Conservation (phyloP, 2,888 invertebrate genomes). For the Drosophila recens region DNA sequence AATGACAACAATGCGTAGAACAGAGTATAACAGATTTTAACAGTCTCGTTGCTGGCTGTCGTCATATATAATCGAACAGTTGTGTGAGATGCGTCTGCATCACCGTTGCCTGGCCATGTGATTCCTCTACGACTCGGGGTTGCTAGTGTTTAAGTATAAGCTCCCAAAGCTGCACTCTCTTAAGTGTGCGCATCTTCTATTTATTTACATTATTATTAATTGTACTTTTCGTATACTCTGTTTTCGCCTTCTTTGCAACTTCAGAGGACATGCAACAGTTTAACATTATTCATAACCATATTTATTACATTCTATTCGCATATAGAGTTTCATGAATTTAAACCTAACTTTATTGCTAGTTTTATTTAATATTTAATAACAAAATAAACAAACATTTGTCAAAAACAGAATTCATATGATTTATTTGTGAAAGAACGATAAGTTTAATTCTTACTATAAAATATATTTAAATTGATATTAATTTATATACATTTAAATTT, state of each 20-base stretch:
- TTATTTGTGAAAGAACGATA: too few relatives aligned
- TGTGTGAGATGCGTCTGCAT: constrained; percentile 35
- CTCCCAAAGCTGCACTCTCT: constrained; percentile 8
- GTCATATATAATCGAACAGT: constrained; percentile 35
- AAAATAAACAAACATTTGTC: constrained; percentile 24
- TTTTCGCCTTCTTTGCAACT: neutral
- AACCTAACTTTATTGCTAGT: constrained; percentile 43
- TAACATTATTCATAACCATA: constrained; percentile 46
- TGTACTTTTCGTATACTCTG: neutral
- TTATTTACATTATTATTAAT: constrained; percentile 53
- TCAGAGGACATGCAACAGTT: constrained; percentile 10
- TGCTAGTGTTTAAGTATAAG: constrained; percentile 79
- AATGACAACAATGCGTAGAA: constrained; percentile 84
- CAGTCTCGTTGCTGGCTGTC: constrained; percentile 24
- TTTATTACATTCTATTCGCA: constrained; percentile 56
- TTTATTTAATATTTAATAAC: constrained; percentile 38
- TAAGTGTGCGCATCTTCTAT: constrained; percentile 38
- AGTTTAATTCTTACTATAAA: too few relatives aligned
- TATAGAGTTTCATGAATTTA: constrained; percentile 43
- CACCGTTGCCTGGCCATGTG: constrained; percentile 68
- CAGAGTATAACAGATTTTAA: neutral
- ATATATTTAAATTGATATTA: too few relatives aligned
- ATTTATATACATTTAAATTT: too few relatives aligned
- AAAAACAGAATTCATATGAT: neutral
- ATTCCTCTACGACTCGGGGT: constrained; percentile 83